Percentiles rank a stretch among this genome's conserved stretches.
Evolutionary conservation across 2,888 invertebrate genomes (phyloP).

Genomic region (Miltochrista miniata): DNA sequence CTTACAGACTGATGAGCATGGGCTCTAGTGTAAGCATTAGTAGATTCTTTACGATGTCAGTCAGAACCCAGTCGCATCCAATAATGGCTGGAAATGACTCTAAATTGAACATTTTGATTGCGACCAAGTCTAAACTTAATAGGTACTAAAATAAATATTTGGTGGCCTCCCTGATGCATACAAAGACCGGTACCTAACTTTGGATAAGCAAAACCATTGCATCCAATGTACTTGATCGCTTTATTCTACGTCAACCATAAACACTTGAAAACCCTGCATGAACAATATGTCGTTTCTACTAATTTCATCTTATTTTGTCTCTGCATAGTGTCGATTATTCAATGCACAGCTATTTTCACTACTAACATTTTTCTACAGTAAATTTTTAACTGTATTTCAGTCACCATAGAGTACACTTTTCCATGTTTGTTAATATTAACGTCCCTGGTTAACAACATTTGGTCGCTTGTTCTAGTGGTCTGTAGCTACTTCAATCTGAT

Average conservation of each 20-base stretch:
- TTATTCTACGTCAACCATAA: slow-evolving; percentile 49
- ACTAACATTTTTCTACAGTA: neutral
- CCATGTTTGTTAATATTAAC: slow-evolving; percentile 23
- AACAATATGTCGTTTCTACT: neutral
- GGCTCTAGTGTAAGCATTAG: too few species aligned
- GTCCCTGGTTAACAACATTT: slow-evolving; percentile 59
- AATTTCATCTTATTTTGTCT: slow-evolving; percentile 7
- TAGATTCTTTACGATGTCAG: too few species aligned
- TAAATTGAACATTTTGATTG: too few species aligned
- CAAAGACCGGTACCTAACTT: slow-evolving; percentile 19
- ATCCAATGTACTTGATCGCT: slow-evolving; percentile 39
- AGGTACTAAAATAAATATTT: too few species aligned
- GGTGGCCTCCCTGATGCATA: neutral
- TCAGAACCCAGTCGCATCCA: too few species aligned
- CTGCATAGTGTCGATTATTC: neutral
- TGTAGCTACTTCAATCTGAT: slow-evolving; percentile 74
- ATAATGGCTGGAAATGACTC: too few species aligned
- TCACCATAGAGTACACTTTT: neutral
- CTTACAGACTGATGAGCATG: too few species aligned
- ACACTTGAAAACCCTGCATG: slow-evolving; percentile 38
- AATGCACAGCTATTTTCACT: neutral
- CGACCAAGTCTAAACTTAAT: too few species aligned
- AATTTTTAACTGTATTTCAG: slow-evolving; percentile 17
- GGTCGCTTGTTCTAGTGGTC: slow-evolving; percentile 46
- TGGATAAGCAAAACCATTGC: slow-evolving; percentile 37